Evolutionary conservation across 2,797 vertebrate species (phyloP).

Genomic region (Meda fulgida): DNA sequence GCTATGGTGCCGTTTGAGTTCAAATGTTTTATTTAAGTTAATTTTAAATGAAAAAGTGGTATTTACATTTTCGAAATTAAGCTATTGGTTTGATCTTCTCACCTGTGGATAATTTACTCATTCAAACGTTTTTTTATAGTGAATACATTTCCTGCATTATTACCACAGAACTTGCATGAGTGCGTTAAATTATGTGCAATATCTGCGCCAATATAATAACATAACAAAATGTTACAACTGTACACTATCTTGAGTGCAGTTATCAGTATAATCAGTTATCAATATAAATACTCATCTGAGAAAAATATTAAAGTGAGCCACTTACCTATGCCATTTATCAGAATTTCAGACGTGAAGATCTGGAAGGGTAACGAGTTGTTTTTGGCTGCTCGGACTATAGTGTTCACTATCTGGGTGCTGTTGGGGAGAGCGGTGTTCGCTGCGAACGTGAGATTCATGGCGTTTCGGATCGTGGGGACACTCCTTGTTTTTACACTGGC

Average conservation of each 20-base stretch:
- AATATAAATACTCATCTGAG: neutral
- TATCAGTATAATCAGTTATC: neutral
- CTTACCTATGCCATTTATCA: constrained; percentile 60
- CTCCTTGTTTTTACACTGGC: constrained; percentile 10
- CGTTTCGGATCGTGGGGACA: constrained; percentile 49
- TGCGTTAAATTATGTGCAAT: no score
- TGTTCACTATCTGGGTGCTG: constrained; percentile 40
- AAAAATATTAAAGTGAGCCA: neutral
- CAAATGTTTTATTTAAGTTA: no score
- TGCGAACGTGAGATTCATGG: constrained; percentile 31
- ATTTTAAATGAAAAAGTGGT: no score
- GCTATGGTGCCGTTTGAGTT: neutral
- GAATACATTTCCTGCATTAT: neutral
- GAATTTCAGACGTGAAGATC: constrained; percentile 55
- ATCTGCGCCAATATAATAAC: no score
- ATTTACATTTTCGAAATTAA: no score
- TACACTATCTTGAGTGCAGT: neutral
- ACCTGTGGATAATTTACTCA: no score
- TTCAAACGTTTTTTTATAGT: no score
- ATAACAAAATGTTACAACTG: neutral
- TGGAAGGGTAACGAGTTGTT: constrained; percentile 56
- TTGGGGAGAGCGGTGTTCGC: constrained; percentile 33
- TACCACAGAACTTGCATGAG: no score
- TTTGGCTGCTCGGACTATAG: constrained; percentile 57
- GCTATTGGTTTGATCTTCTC: no score